Evolutionary conservation across 1,140 invertebrate species (phyloP), one percentile per base, ranked within the genome.

Genomic region (Bombus superbus): DNA sequence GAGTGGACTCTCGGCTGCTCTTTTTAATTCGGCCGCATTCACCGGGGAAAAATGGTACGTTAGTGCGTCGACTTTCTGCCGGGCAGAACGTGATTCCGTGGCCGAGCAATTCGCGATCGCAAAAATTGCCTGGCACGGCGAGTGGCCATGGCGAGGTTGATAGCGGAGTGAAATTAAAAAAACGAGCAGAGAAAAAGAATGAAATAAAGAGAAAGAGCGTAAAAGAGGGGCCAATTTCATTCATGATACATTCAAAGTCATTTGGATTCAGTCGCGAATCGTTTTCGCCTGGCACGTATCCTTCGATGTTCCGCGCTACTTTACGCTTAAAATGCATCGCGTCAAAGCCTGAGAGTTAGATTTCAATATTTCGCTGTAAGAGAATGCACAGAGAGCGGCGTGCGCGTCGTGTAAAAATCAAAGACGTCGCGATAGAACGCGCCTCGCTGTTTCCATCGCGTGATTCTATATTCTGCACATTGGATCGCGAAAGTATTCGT

Each of bases 21-120:
- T 80, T 90, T 91, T 91, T 89, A 91, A 92, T 90, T 89, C 72
- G 59, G 40, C 75, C 78, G 86, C 89, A 89, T 86, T 88, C 81
- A 74, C 53, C 81, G 35, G 62, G 64, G 66, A 79, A 73, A 85
- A 85, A 89, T 91, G 83, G 81, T 73, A 86, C 40, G 74, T 88
- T 81, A 76, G 82, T 77, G 62, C 32, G 47, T 42, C 71, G 81
- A 83, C 72, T 74, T 85, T 80, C 62, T 13, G 76, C n/a, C 57
- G 71, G 81, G 75, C 82, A 73, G 25, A 42, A 87, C 64, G 57
- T 32, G 83, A 81, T 57, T 57, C 57, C 57, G 10, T 42, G 72
- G 22, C n/a, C 62, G 59, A 22, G 25, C 68, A 10, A 76, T 72
- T 68, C 85, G 64, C 47, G 22, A 69, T 81, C 44, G 62, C n/a